A percentile compares a stretch with the other conserved stretches of the same genome.
These are phyloP conservation scores for Intellagama lesueurii DNA, from an alignment of 2,797 vertebrate species.

Conservation along the genomic window DNA sequence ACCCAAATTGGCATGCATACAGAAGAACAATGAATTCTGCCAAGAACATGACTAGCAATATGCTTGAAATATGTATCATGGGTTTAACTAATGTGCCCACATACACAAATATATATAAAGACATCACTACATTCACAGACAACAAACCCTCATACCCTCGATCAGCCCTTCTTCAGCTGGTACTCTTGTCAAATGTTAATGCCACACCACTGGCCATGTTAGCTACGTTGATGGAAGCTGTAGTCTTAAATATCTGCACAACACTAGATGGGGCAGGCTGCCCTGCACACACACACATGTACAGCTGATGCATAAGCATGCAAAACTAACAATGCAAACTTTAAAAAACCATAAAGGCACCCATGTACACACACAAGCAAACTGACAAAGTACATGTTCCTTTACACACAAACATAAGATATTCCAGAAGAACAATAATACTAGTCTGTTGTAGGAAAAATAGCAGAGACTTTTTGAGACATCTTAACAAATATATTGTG, in stretches of 20 bases:
- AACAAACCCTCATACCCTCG: neutral
- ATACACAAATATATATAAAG: neutral
- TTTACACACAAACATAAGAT: neutral
- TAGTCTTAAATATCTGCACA: neutral
- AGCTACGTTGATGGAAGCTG: neutral
- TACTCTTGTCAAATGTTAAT: neutral
- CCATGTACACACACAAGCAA: neutral
- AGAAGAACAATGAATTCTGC: neutral
- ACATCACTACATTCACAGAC: neutral
- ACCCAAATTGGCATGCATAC: neutral
- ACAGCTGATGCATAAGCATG: neutral
- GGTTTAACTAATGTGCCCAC: too few species aligned
- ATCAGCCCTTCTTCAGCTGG: neutral
- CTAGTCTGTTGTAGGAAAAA: too few species aligned
- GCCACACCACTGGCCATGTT: neutral
- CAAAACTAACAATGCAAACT: neutral
- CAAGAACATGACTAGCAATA: neutral
- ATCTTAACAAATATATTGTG: neutral
- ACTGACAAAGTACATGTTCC: neutral
- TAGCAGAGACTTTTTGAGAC: too few species aligned
- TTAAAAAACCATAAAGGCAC: neutral
- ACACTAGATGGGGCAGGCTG: neutral
- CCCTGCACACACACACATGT: neutral
- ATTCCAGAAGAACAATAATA: neutral
- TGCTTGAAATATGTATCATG: neutral